Percentiles rank a stretch among this genome's conserved stretches.
These are phyloP conservation scores for Drosophila nr. fundita DNA, from an alignment of 2,888 invertebrate species.

Conservation along the genomic window DNA sequence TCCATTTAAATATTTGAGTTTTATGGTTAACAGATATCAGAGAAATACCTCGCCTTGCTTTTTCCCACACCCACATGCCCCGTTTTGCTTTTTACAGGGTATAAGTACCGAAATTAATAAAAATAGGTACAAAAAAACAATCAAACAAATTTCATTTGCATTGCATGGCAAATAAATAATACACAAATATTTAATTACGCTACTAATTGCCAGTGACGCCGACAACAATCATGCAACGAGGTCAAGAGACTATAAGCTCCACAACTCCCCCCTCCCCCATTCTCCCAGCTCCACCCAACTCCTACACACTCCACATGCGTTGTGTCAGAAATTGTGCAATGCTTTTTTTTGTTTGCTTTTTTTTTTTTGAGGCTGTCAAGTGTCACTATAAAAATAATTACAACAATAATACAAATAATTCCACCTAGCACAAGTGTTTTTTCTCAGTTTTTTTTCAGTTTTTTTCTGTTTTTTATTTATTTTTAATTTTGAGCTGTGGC, in stretches of 20 bases:
- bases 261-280: background rate
- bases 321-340: conserved; percentile 60
- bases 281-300: background rate
- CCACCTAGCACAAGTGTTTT: conserved; percentile 48
- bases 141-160: conserved; percentile 26
- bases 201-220: conserved; percentile 70
- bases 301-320: background rate
- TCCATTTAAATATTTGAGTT: background rate
- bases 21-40: background rate
- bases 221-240: conserved; percentile 54
- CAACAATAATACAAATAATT: conserved; percentile 25
- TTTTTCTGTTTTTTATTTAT: conserved; percentile 4
- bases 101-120: conserved; percentile 29
- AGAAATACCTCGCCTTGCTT: accelerated
- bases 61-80: background rate
- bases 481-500: conserved; percentile 6
- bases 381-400: conserved; percentile 42
- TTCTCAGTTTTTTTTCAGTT: background rate
- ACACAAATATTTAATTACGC: conserved; percentile 76
- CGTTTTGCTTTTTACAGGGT: conserved; percentile 11
- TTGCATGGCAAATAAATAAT: conserved; percentile 11
- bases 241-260: conserved; percentile 61
- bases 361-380: conserved; percentile 39
- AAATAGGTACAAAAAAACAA: conserved; percentile 29
- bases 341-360: conserved; percentile 15